These are phyloP conservation scores for Sylvia atricapilla DNA, from an alignment of 2,113 vertebrate species.

Conservation along the genomic window DNA sequence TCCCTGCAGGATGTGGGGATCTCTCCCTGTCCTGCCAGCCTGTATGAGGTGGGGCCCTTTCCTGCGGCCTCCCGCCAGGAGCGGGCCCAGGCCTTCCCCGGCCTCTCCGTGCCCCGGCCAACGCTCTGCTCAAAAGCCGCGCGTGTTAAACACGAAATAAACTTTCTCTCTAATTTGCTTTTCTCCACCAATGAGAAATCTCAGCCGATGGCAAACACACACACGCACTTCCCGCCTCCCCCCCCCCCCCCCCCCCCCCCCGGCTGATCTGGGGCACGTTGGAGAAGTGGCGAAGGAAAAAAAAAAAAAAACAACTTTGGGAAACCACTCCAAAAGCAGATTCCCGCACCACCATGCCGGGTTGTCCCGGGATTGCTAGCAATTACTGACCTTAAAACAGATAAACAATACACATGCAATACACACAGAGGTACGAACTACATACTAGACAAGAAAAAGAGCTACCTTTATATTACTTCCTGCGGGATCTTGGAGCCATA, in stretches of 20 bases:
- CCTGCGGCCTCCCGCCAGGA: no score
- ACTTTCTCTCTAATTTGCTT: not conserved
- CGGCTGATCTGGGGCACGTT: not conserved
- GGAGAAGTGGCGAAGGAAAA: not conserved
- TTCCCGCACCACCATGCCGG: no score
- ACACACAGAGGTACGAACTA: not conserved
- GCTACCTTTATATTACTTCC: not conserved
- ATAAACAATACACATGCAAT: not conserved
- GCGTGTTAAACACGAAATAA: not conserved
- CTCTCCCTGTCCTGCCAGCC: accelerated
- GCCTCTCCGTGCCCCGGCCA: not conserved
- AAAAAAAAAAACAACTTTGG: not conserved
- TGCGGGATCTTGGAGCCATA: no score
- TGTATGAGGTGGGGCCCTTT: not conserved
- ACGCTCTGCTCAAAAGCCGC: not conserved
- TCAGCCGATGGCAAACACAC: not conserved
- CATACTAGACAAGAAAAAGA: not conserved
- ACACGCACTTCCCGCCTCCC: not conserved
- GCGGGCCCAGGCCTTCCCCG: not conserved
- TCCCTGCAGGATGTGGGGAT: no score
- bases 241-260: no score
- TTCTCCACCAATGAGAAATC: not conserved
- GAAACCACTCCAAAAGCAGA: not conserved
- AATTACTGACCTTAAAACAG: not conserved
- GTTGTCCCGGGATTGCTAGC: not conserved